A percentile compares a stretch with the other conserved stretches of the same genome.
phyloP scores from a whole-genome alignment of 2,888 invertebrate genomes.

The Odontocolon sp. region DNA sequence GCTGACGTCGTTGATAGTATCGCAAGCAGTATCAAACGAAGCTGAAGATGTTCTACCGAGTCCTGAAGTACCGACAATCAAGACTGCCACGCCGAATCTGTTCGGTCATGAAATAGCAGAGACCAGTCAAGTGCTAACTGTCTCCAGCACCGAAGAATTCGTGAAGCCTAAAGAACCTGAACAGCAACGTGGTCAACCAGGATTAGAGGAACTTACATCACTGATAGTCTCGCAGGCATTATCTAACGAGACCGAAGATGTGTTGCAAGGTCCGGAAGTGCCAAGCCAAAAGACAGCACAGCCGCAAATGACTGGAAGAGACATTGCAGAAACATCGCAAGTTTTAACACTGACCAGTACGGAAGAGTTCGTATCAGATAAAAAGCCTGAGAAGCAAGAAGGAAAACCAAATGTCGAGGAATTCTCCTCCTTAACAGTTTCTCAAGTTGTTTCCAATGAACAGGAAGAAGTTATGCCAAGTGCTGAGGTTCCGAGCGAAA shows the following conservation, averaged over 20 bases:
- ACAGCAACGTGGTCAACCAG: slow-evolving; percentile 63
- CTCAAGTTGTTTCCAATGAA: slow-evolving; percentile 64
- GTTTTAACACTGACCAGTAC: slow-evolving; percentile 69
- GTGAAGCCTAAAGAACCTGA: slow-evolving; percentile 60
- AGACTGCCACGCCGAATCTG: slow-evolving; percentile 66
- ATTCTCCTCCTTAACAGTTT: slow-evolving; percentile 59
- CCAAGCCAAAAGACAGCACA: slow-evolving; percentile 73
- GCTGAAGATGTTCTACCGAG: slow-evolving; percentile 61
- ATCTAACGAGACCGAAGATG: slow-evolving; percentile 65
- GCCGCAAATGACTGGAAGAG: slow-evolving; percentile 73
- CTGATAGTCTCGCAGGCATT: slow-evolving; percentile 67
- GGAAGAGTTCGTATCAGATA: slow-evolving; percentile 67
- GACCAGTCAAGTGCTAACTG: slow-evolving; percentile 72
- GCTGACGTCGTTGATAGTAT: slow-evolving; percentile 65
- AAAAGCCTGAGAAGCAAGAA: slow-evolving; percentile 65
- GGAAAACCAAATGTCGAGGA: slow-evolving; percentile 67
- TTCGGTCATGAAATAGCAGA: slow-evolving; percentile 75
- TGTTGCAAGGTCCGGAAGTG: slow-evolving; percentile 60
- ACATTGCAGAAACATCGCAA: slow-evolving; percentile 69
- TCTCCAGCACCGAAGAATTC: slow-evolving; percentile 69
- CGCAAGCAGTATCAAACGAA: slow-evolving; percentile 68
- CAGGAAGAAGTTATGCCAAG: slow-evolving; percentile 60
- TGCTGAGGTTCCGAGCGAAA: slow-evolving; percentile 71
- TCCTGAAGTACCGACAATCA: slow-evolving; percentile 55
- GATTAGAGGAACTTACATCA: slow-evolving; percentile 71